These are phyloP conservation scores for Upupa epops DNA, from an alignment of 2,113 vertebrate species.

Conservation along the genomic window DNA sequence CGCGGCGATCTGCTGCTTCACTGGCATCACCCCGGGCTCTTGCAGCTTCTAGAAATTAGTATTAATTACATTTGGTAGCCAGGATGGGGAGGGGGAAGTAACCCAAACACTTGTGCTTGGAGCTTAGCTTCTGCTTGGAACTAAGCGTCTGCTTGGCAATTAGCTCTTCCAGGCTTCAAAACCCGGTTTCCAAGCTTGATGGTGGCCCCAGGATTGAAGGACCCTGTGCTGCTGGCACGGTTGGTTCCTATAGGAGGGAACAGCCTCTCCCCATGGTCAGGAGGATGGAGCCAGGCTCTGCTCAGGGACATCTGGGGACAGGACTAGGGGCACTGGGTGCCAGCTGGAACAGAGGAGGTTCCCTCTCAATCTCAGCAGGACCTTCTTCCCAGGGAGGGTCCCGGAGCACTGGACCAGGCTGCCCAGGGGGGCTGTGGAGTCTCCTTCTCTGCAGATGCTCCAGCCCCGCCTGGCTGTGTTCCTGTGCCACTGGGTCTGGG, in stretches of 20 bases:
- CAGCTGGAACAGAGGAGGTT: too few species aligned
- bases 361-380: too few species aligned
- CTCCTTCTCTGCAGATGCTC: too few species aligned
- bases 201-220: not conserved
- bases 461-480: too few species aligned
- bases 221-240: not conserved
- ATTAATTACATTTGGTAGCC: conserved; percentile 22
- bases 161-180: not conserved
- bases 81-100: fast-evolving
- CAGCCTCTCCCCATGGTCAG: not conserved
- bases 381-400: too few species aligned
- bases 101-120: not conserved
- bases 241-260: not conserved
- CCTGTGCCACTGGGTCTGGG: too few species aligned
- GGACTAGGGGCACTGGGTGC: too few species aligned
- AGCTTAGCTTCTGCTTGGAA: not conserved
- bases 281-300: too few species aligned
- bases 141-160: conserved; percentile 5
- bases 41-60: conserved; percentile 15
- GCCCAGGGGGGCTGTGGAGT: too few species aligned
- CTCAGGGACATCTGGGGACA: too few species aligned
- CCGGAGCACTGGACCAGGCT: too few species aligned
- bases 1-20: conserved; percentile 15
- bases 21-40: conserved; percentile 39
- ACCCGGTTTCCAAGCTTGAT: not conserved